Evolutionary conservation across 2,888 invertebrate genomes (phyloP).

Genomic region (Anthrax anthrax): DNA sequence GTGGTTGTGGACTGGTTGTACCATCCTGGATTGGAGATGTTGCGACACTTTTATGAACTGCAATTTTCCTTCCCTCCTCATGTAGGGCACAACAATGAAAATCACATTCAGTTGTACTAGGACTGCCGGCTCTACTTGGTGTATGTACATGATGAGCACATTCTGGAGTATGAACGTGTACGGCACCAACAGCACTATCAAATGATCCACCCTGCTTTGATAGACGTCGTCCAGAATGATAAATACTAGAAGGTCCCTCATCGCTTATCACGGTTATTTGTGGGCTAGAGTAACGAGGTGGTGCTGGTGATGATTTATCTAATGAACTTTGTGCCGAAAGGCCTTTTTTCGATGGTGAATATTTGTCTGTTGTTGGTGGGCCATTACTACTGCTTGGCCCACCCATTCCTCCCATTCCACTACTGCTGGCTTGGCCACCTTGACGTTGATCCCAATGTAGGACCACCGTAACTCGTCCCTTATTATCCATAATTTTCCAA

Average conservation of each 20-base stretch:
- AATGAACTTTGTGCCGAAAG: constrained; percentile 46
- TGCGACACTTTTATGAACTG: constrained; percentile 82
- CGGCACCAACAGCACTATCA: constrained; percentile 48
- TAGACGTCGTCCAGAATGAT: constrained; percentile 34
- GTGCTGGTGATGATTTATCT: constrained; percentile 41
- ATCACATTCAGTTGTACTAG: constrained; percentile 66
- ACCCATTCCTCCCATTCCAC: constrained; percentile 12
- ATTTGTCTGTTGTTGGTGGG: constrained; percentile 31
- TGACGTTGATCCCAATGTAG: constrained; percentile 91
- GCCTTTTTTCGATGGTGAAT: constrained; percentile 36
- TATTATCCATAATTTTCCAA: constrained; percentile 98
- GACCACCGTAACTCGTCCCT: constrained; percentile 91
- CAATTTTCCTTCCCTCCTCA: constrained; percentile 82
- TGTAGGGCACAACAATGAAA: constrained; percentile 92
- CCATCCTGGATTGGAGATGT: constrained; percentile 83
- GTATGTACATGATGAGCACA: constrained; percentile 58
- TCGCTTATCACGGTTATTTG: constrained; percentile 91
- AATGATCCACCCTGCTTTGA: constrained; percentile 51
- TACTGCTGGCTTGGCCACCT: constrained; percentile 35
- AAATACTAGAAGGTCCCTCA: constrained; percentile 56
- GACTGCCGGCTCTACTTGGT: constrained; percentile 52
- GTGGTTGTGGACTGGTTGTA: constrained; percentile 51
- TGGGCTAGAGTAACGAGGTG: constrained; percentile 48
- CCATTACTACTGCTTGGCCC: constrained; percentile 25
- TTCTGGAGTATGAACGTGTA: constrained; percentile 72